A percentile compares a stretch with the other conserved stretches of the same genome.
phyloP scores from a whole-genome alignment of 2,797 vertebrate species.

The Centropyge bicolor region DNA sequence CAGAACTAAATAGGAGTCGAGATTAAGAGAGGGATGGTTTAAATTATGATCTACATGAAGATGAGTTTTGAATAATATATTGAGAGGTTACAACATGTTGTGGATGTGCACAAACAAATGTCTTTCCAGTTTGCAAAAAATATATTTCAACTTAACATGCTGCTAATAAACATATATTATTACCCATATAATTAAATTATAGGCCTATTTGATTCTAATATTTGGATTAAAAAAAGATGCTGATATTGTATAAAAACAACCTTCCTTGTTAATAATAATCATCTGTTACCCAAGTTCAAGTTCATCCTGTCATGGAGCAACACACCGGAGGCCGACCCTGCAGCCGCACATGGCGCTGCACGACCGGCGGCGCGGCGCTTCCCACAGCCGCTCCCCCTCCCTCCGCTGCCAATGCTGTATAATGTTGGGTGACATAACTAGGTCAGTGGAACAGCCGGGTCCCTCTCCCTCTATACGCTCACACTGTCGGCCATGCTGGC shows the following conservation, averaged over 20 bases:
- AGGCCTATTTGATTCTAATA: background rate
- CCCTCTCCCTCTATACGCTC: conserved; percentile 70
- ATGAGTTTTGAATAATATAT: background rate
- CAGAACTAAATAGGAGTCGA: background rate
- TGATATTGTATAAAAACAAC: background rate
- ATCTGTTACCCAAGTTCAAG: conserved; percentile 56
- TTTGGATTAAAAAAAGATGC: background rate
- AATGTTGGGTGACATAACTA: conserved; percentile 87
- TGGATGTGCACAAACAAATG: background rate
- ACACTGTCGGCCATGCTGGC: conserved; percentile 83
- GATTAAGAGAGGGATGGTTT: background rate
- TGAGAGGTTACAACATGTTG: background rate
- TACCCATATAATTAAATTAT: background rate
- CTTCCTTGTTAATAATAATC: background rate
- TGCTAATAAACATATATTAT: background rate
- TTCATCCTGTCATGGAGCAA: conserved; percentile 18
- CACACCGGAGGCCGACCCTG: conserved; percentile 19
- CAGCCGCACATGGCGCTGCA: conserved; percentile 66
- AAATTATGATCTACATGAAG: background rate
- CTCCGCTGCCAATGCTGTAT: conserved; percentile 76
- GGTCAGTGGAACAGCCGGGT: conserved; percentile 88
- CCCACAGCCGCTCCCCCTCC: conserved; percentile 60
- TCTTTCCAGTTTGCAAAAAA: background rate
- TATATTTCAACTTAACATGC: background rate
- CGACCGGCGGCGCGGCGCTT: conserved; percentile 63